Percentiles rank a stretch among this genome's conserved stretches.
phyloP scores from a whole-genome alignment of 92 coral and sea anemone genomes.

The Bergia puertoricense region DNA sequence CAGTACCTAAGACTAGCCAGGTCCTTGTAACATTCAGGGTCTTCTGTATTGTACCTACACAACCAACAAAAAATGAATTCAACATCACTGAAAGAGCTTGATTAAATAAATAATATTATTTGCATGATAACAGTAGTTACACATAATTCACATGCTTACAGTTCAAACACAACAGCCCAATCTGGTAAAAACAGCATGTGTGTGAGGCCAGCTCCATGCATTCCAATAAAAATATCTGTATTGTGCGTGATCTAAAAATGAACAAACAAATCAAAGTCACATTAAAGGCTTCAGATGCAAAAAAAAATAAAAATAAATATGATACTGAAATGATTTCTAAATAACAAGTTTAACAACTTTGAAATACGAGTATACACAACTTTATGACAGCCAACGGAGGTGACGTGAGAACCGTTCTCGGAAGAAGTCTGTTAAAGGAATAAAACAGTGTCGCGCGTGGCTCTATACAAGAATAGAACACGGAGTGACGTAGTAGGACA shows the following conservation, averaged over 20 bases:
- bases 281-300: neutral
- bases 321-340: too few species aligned
- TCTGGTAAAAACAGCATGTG: slow-evolving; percentile 81
- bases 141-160: slow-evolving; percentile 54
- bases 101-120: too few species aligned
- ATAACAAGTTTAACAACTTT: neutral
- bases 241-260: slow-evolving; percentile 68
- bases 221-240: slow-evolving; percentile 82
- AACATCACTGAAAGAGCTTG: too few species aligned
- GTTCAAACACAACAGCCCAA: slow-evolving; percentile 87
- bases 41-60: slow-evolving; percentile 75
- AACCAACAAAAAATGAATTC: neutral
- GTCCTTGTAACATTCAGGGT: slow-evolving; percentile 79
- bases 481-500: too few species aligned
- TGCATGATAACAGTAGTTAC: too few species aligned
- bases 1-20: slow-evolving; percentile 72
- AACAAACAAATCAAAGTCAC: neutral
- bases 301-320: too few species aligned
- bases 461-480: too few species aligned
- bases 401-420: too few species aligned
- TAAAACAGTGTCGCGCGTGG: too few species aligned
- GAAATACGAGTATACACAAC: neutral
- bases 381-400: too few species aligned
- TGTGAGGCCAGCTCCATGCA: slow-evolving; percentile 86
- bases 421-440: too few species aligned